Evolutionary conservation across 2,113 vertebrate genomes (phyloP).

Genomic region (Ochotona curzoniae): DNA sequence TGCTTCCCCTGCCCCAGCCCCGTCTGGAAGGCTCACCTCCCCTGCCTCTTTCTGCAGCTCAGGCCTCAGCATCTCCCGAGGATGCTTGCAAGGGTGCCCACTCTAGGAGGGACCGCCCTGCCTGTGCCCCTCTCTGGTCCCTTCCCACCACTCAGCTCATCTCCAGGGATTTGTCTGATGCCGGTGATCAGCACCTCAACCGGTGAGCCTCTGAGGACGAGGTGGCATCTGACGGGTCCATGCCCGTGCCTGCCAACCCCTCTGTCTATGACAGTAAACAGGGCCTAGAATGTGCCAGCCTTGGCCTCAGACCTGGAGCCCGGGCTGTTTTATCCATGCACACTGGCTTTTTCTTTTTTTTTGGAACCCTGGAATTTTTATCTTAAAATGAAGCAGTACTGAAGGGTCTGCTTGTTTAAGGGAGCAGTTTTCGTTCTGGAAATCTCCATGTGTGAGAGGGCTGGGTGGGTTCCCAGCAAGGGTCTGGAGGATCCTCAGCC

Average conservation of each 20-base stretch:
- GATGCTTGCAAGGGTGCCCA: neutral
- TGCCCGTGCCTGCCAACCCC: neutral
- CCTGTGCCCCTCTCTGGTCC: neutral
- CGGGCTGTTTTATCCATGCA: neutral
- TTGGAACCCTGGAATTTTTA: slow-evolving; percentile 40
- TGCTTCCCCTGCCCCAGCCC: neutral
- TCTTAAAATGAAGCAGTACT: slow-evolving; percentile 16
- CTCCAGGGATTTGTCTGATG: neutral
- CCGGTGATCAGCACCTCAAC: neutral
- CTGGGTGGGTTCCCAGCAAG: slow-evolving; percentile 16
- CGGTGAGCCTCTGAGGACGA: neutral
- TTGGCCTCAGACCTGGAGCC: neutral
- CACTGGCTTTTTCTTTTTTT: slow-evolving; percentile 50
- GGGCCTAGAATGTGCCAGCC: neutral
- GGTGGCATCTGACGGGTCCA: neutral
- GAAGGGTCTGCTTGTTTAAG: neutral
- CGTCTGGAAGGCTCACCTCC: neutral
- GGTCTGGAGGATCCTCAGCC: neutral
- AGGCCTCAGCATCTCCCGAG: slow-evolving; percentile 10
- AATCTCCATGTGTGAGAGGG: slow-evolving; percentile 4
- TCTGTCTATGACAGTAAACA: neutral
- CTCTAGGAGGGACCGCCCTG: neutral
- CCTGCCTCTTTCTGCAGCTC: neutral
- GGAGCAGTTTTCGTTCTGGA: slow-evolving; percentile 28
- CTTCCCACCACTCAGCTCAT: neutral